Base-by-base conservation (phyloP, 2,888 invertebrate species). In the Apodemia zela region DNA sequence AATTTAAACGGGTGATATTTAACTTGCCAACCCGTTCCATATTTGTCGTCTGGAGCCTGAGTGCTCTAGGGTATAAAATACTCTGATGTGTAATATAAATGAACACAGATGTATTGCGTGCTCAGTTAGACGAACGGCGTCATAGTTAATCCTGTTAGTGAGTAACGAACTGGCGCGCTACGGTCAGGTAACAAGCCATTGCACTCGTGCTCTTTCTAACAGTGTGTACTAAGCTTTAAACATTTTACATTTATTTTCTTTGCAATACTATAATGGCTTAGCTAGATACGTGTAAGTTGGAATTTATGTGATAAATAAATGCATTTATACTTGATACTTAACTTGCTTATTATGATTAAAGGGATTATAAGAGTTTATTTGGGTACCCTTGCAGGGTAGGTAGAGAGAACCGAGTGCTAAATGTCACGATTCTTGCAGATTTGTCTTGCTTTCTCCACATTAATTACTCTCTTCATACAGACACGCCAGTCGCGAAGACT, bases 131-230 rank as follows among this genome's bases (percentile, higher is more conserved):
- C 59, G 51, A 59, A 45, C 29, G 63, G 59, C 63, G 66, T 61
- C 68, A 72, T 63, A 73, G 73, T 71, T 87, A 85, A 87, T 86
- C 87, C 84, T 75, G 76, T 87, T 86, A 85, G 79, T 79, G 81
- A 75, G 74, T 82, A 84, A 85, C 82, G 84, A 85, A 84, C 84
- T 79, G 77, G 73, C 78, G 78, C 79, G 77, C 77, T 77, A 77
- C 66, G 64, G 60, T 71, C 76, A 75, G 77, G 79, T 82, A 79
- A 83, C 79, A 76, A 79, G 77, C 76, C 75, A 78, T 78, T 81
- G 79, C 78, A 81, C 79, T 81, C 76, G 15, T 51, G 49, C 49
- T 49, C 58, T 25, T 33, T 54, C 18, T 54, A 54, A 59, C 33
- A 54, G 54, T 54, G 25, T 11, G 25, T 54, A 18, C 54, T 54